Evolutionary conservation across 2,113 vertebrate species (phyloP).

Genomic region (Osmerus mordax): DNA sequence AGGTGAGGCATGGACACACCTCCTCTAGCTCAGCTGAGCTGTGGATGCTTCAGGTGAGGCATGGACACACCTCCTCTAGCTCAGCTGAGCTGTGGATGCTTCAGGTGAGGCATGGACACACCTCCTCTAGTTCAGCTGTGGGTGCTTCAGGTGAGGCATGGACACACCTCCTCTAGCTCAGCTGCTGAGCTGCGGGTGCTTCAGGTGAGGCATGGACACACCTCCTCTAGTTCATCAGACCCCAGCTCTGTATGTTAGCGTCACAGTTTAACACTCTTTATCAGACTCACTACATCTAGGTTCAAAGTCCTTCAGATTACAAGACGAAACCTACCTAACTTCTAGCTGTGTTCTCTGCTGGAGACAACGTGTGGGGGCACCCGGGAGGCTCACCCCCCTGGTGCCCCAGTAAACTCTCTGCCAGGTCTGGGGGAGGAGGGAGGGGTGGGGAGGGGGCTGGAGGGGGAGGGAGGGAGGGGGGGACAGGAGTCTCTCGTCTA

Average conservation of each 20-base stretch:
- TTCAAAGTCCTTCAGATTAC: constrained; percentile 57
- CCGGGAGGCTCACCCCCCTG: constrained; percentile 27
- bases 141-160: too few relatives aligned
- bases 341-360: constrained; percentile 18
- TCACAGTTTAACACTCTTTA: constrained; percentile 61
- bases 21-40: too few relatives aligned
- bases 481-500: constrained; percentile 52
- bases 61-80: too few relatives aligned
- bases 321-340: constrained; percentile 49
- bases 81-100: too few relatives aligned
- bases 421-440: constrained; percentile 36
- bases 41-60: too few relatives aligned
- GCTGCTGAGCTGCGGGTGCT: too few relatives aligned
- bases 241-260: constrained; percentile 38
- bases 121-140: too few relatives aligned
- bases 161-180: too few relatives aligned
- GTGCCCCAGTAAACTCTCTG: constrained; percentile 49
- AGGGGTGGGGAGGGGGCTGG: constrained; percentile 22
- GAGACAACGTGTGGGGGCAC: too few relatives aligned
- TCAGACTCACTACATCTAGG: constrained; percentile 57
- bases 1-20: too few relatives aligned
- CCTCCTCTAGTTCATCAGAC: constrained; percentile 24
- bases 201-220: constrained; percentile 29
- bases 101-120: too few relatives aligned
- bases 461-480: constrained; percentile 42